phyloP scores from a whole-genome alignment of 2,113 vertebrate genomes.

The Martes martes region DNA sequence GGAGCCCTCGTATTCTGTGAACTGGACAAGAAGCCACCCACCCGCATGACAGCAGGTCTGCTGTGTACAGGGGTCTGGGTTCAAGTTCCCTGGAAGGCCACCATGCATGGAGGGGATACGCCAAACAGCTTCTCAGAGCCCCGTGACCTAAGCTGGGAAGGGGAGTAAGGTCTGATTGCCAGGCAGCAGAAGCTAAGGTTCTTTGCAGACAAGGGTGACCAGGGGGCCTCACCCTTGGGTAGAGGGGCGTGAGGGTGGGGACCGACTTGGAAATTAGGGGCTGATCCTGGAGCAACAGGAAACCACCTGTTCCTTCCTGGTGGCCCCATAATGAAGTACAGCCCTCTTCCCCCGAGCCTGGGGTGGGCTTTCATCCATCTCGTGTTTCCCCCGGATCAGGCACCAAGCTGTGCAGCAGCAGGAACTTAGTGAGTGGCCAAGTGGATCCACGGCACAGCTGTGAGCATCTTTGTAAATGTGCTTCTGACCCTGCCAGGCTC shows the following conservation, averaged over 20 bases:
- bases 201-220: rapidly evolving
- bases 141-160: neutral
- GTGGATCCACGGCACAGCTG: rapidly evolving
- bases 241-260: rapidly evolving
- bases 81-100: neutral
- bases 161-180: too few species aligned
- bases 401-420: rapidly evolving
- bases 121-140: too few species aligned
- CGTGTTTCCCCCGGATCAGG: rapidly evolving
- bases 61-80: neutral
- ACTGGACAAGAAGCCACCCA: rapidly evolving
- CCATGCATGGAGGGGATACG: rapidly evolving
- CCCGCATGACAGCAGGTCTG: too few species aligned
- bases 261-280: neutral
- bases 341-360: neutral
- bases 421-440: rapidly evolving
- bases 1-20: rapidly evolving
- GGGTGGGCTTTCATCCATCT: neutral
- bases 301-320: too few species aligned
- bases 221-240: too few species aligned
- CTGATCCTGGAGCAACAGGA: neutral
- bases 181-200: rapidly evolving
- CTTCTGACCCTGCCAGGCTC: neutral
- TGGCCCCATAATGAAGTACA: rapidly evolving
- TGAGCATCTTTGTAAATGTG: rapidly evolving